Base-by-base conservation (phyloP, 2,797 vertebrate genomes). In the Pristis pectinata region DNA sequence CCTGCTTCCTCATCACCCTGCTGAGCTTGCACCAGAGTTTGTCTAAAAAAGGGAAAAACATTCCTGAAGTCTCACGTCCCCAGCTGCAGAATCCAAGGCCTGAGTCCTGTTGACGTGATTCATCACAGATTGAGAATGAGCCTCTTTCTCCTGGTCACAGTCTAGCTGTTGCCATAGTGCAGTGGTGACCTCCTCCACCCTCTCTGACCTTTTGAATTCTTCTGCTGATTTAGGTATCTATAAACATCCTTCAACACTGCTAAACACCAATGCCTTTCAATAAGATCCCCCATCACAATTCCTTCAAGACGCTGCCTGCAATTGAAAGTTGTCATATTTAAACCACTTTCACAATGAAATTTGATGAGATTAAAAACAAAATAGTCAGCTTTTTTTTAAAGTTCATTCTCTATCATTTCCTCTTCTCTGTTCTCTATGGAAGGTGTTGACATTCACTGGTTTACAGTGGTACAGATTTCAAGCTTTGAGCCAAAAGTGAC, bases 21-120 rank as follows among this genome's bases (percentile, higher is more conserved):
- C 49, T 49, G 80, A 82, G 80, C 80, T 34, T 59, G 83, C 53
- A 13, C 53, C 53, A 56, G 49, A 34, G 82, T 85, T 85, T 85
- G 82, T 85, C 82, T 85, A 85, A 85, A 85, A 85, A 56, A 56
- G 27, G 49, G 27, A 30, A 85, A 85, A 85, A 56, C 17, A 80
- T 80, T 72, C 80, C 80, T 44, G 17, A 41, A 49, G 24, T 85
- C 82, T 85, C 82, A 30, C 24, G 56, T 56, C 82, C 49, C 27
- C 11, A 30, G 53, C 82, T 30, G 49, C 49, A 13, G 2, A 85
- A 82, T 30, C 27, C 27, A 4, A 56, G 49, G 49, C 49, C 82
- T 19, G 2, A 34, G 27, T 11, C 3, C 56, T 56, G 82, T 49
- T 85, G 82, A 85, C n/a, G 34, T 85, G 27, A 85, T 85, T 85